These are phyloP conservation scores for Spodoptera picta DNA, from an alignment of 2,888 invertebrate genomes.

Conservation along the genomic window DNA sequence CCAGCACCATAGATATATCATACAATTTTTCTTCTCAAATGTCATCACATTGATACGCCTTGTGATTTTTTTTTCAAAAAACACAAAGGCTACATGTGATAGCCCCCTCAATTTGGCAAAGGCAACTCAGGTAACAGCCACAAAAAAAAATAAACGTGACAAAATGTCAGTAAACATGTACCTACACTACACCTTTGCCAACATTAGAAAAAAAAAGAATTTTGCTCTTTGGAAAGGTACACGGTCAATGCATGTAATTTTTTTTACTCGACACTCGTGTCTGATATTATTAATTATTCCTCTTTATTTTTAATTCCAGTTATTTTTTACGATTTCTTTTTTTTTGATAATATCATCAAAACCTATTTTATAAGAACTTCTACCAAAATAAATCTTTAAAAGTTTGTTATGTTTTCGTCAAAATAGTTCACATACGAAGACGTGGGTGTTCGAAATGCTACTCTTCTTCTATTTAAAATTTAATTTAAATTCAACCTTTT, in stretches of 20 bases:
- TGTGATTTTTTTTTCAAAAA: constrained; percentile 71
- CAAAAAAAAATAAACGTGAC: constrained; percentile 84
- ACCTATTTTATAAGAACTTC: too few relatives aligned
- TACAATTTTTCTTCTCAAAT: constrained; percentile 69
- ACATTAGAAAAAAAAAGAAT: constrained; percentile 58
- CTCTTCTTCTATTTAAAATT: not conserved
- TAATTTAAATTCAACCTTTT: not conserved
- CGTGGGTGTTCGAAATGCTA: constrained; percentile 6
- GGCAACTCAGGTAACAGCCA: constrained; percentile 78
- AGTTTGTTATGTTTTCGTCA: not conserved
- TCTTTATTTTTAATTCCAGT: too few relatives aligned
- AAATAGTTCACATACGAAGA: not conserved
- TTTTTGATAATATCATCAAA: too few relatives aligned
- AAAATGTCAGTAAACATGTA: constrained; percentile 88
- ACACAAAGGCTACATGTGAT: constrained; percentile 72
- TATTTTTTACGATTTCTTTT: too few relatives aligned
- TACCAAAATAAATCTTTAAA: too few relatives aligned
- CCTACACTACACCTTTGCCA: constrained; percentile 75
- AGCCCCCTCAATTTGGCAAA: constrained; percentile 80
- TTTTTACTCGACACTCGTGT: constrained; percentile 37
- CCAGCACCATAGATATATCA: constrained; percentile 60
- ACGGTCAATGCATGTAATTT: constrained; percentile 38
- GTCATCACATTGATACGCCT: constrained; percentile 81
- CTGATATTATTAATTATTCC: constrained; percentile 1
- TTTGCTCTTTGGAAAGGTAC: constrained; percentile 33